Evolutionary conservation across 2,113 vertebrate species (phyloP).

Genomic region (Colinus virginianus): DNA sequence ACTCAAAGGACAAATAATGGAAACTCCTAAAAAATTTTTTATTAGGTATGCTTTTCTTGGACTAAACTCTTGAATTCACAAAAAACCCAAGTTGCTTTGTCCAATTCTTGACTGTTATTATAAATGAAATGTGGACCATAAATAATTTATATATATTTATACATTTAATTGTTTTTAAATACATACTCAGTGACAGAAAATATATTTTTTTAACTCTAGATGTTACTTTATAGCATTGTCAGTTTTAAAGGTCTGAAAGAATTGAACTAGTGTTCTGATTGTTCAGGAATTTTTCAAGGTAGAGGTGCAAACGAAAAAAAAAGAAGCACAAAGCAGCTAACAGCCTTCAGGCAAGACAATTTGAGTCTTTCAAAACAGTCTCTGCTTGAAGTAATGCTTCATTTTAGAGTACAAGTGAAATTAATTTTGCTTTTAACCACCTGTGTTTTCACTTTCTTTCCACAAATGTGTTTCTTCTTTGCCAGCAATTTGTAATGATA

Average conservation of each 20-base stretch:
- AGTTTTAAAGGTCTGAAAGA: not conserved
- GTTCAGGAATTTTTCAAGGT: conserved; percentile 30
- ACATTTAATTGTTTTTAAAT: not conserved
- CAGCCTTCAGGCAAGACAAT: not conserved
- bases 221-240: conserved; percentile 35
- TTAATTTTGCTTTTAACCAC: conserved; percentile 27
- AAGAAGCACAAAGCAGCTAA: not conserved
- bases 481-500: not conserved
- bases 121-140: conserved; percentile 42
- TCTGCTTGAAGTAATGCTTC: not conserved
- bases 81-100: conserved; percentile 23
- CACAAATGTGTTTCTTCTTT: not conserved
- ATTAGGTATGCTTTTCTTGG: not conserved
- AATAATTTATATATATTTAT: not conserved
- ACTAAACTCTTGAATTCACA: not conserved
- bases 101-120: not conserved
- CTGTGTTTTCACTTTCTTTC: not conserved
- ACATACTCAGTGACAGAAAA: not conserved
- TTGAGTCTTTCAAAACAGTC: not conserved
- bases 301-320: not conserved
- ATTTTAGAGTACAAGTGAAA: not conserved
- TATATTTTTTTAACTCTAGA: conserved; percentile 37
- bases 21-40: not conserved
- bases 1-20: not conserved
- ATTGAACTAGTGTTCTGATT: not conserved